Percentiles rank a stretch among this genome's conserved stretches.
Evolutionary conservation across 1,140 invertebrate genomes (phyloP).

Genomic region (Leptopilina clavipes): DNA sequence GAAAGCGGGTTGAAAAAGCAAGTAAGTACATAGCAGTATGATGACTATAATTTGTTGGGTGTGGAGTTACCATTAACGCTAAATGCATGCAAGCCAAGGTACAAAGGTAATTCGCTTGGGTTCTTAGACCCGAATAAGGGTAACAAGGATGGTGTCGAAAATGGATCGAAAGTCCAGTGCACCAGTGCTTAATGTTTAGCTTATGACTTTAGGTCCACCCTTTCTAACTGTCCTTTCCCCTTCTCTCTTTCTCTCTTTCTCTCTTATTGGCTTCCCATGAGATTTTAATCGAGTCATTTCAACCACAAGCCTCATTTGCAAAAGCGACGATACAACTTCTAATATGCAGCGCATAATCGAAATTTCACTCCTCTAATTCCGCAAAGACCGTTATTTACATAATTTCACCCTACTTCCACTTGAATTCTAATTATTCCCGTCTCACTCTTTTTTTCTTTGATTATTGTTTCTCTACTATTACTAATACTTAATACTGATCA

Average conservation of each 20-base stretch:
- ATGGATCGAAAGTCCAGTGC: constrained; percentile 7
- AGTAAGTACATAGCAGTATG: not conserved
- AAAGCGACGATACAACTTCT: not conserved
- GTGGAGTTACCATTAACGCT: constrained; percentile 52
- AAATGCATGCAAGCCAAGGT: constrained; percentile 52
- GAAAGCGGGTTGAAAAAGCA: not conserved
- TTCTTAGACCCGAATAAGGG: constrained; percentile 44
- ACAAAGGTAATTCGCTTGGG: constrained; percentile 52
- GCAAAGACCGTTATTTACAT: too few species aligned
- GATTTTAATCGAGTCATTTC: constrained; percentile 12
- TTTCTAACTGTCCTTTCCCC: not conserved
- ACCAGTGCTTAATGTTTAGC: constrained; percentile 7
- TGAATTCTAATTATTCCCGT: too few species aligned
- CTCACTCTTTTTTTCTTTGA: not conserved
- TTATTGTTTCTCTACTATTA: too few species aligned
- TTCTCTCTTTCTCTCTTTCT: too few species aligned
- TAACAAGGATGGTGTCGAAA: constrained; percentile 22
- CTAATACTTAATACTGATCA: not conserved
- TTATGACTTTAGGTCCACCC: constrained; percentile 1
- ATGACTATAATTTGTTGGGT: constrained; percentile 45
- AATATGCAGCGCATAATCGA: constrained; percentile 1
- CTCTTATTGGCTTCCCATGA: constrained; percentile 13
- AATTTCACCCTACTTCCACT: too few species aligned
- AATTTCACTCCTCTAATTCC: constrained; percentile 29
- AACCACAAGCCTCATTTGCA: constrained; percentile 16